Conservation (phyloP, 2,113 vertebrate genomes). For the Hydropotes inermis region DNA sequence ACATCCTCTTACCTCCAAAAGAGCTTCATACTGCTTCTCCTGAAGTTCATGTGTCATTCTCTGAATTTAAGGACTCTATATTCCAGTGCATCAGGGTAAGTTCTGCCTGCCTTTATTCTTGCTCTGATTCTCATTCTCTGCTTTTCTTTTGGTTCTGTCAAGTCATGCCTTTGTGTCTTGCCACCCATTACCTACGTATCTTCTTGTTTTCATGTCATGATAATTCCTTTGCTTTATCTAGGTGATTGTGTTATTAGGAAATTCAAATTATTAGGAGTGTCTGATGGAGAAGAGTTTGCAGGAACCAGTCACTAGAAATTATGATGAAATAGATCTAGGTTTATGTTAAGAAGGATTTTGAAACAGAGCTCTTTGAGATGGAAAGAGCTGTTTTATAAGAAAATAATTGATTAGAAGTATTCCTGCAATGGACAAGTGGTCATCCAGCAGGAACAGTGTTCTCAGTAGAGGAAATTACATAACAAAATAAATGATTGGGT, state of each 20-base stretch:
- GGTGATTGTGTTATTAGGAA: background rate
- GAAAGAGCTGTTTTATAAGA: background rate
- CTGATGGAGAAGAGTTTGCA: background rate
- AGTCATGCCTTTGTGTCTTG: background rate
- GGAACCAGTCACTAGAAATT: background rate
- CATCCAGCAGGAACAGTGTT: background rate
- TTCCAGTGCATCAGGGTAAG: background rate
- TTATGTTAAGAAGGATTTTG: slow-evolving; percentile 11
- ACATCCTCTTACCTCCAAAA: background rate
- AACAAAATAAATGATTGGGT: background rate
- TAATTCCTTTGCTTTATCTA: background rate
- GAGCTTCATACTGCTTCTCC: background rate
- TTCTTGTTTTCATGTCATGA: background rate
- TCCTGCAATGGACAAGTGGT: background rate
- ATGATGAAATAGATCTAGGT: background rate
- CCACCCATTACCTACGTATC: background rate
- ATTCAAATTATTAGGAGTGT: background rate
- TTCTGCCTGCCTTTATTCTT: background rate
- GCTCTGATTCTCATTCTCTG: background rate
- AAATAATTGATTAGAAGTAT: background rate
- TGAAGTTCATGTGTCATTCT: background rate
- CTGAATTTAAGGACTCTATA: background rate
- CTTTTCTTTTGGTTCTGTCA: background rate
- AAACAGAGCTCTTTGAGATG: background rate
- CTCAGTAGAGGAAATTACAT: background rate